Base-by-base conservation (phyloP, 1,140 invertebrate genomes). In the Oedothorax gibbosus region DNA sequence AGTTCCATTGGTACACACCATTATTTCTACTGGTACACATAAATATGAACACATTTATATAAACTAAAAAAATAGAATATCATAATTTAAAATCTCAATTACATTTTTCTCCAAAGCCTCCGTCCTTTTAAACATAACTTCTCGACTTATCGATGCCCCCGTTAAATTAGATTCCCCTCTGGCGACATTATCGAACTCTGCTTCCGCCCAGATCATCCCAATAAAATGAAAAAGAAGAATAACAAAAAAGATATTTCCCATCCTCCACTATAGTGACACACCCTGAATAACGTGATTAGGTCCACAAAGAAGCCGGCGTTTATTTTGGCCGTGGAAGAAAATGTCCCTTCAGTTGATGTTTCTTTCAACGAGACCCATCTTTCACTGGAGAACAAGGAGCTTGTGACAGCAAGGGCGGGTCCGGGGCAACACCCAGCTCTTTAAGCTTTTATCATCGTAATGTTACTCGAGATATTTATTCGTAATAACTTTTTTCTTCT, bases 211-310 rank as follows among this genome's bases (percentile, higher is more conserved):
- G 35, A 35, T 35, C 35, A 35, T 35, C 35, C 35, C 35, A 35
- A 35, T 35, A 35, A 35, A 69, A 35, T 69, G 35, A 69, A 69
- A 12, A 53, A 18, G 49, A 11, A 51, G 15, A 53, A 18, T 15
- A 18, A 53, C 7, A 50, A 14, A n/a, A 15, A 0, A 71, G n/a
- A 18, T n/a, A 18, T 71, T 51, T 53, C 14, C 14, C 18, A 12
- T 21, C 15, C 20, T n/a, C 11, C 49, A 11, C 20, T 51, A 71
- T 71, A 57, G 56, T 21, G 72, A 75, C 72, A 75, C 72, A 75
- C 72, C 72, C 72, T 75, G 56, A 71, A 81, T 71, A 71, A 81
- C 72, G 21, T 81, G 53, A 72, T 81, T 81, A 81, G 20, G 54
- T 35, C 35, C 35, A 35, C 35, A 35, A 35, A 35, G 79, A 81